Base-by-base conservation (phyloP, 2,113 vertebrate genomes). In the Solea senegalensis region DNA sequence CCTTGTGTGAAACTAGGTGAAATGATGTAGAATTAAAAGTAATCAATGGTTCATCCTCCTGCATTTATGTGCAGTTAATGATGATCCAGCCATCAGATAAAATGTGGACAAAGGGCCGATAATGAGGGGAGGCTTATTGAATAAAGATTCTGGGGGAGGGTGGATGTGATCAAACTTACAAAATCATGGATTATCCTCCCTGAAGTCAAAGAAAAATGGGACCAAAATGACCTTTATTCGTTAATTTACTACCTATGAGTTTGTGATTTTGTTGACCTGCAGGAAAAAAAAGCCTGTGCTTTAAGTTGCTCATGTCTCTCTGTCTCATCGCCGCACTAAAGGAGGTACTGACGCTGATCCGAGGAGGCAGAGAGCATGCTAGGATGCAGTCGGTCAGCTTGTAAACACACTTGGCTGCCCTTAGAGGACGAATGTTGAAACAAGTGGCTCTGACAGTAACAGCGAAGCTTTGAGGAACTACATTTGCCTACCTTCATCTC, bases 391-490 rank as follows among this genome's bases (percentile, higher is more conserved):
- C 55, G 54, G 55, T 7, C 50, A 73, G 79, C 81, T 80, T 81
- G 85, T 87, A 90, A 90, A 90, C 89, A 90, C 89, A 84, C 83
- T 85, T 51, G 72, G 76, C 76, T 82, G 88, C 78, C 77, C 86
- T 88, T 14, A 73, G 74, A 83, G 80, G 76, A 63, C 55, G 41
- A 59, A 62, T 78, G 74, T 70, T 72, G 71, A 78, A 86, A 82
- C 83, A 65, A 87, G 87, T 70, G 74, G 62, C 74, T 85, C 43
- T 82, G 84, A 72, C 76, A 86, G 69, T 11, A 72, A 61, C 72
- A 72, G 70, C 2, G 53, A 68, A 44, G 68, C 72, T 73, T 27
- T 59, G 70, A 73, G 62, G 48, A 55, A 56, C 34, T 49, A 28
- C 7, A 9, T 66, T 41, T 45, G 3, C 52, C 52, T 15, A 13